These are phyloP conservation scores for Maccullochella peelii DNA, from an alignment of 2,113 vertebrate species.

Conservation along the genomic window DNA sequence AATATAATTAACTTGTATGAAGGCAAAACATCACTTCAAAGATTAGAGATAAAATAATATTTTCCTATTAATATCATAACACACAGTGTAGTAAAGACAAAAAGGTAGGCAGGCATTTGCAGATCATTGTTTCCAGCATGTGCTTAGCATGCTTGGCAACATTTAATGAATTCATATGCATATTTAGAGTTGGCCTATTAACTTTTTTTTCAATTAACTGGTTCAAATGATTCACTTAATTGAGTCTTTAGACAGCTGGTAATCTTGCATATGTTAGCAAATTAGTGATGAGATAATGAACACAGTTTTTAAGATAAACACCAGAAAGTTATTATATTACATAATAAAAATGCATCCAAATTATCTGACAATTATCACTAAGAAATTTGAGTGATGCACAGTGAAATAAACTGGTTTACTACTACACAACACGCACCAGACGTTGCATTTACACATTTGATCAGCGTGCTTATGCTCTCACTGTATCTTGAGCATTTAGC, in stretches of 20 bases:
- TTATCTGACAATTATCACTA: neutral
- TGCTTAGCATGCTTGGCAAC: conserved; percentile 32
- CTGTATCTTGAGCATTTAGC: conserved; percentile 23
- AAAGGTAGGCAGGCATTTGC: conserved; percentile 56
- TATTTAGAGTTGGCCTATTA: conserved; percentile 68
- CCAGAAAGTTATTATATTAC: neutral
- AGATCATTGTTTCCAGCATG: conserved; percentile 51
- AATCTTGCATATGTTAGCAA: conserved; percentile 48
- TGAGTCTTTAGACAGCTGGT: conserved; percentile 53
- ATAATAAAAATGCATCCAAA: neutral
- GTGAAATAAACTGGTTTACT: neutral
- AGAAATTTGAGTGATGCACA: neutral
- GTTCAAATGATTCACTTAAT: conserved; percentile 44
- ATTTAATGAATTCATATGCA: conserved; percentile 65
- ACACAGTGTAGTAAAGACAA: conserved; percentile 16
- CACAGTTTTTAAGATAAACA: conserved; percentile 36
- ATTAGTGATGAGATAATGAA: conserved; percentile 43
- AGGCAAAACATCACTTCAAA: neutral
- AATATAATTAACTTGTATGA: neutral
- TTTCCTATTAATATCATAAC: conserved; percentile 22
- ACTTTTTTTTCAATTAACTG: conserved; percentile 60
- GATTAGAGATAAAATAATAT: conserved; percentile 36
- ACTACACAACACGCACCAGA: neutral
- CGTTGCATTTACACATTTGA: conserved; percentile 10
- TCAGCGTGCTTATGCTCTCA: neutral